These are phyloP conservation scores for Nyctibius grandis DNA, from an alignment of 2,797 vertebrate genomes.

Conservation along the genomic window DNA sequence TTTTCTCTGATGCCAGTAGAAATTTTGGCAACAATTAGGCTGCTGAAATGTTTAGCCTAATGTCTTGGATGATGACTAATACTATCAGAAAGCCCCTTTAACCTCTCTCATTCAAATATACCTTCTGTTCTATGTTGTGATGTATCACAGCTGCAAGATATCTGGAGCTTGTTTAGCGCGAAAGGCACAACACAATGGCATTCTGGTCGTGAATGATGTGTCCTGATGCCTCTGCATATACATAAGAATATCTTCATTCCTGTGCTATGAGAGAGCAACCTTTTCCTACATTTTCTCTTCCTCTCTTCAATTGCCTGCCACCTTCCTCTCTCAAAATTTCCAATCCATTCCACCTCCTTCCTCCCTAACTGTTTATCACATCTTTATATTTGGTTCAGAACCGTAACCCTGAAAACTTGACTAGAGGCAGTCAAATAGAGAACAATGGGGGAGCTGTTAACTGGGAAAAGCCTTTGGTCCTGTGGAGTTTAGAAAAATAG, in stretches of 20 bases:
- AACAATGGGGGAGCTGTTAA: not conserved
- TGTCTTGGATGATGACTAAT: not conserved
- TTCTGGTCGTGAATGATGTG: not conserved
- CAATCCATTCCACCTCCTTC: not conserved
- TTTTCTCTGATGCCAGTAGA: not conserved
- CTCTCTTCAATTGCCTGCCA: not conserved
- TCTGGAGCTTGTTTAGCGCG: not conserved
- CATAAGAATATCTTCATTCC: fast-evolving
- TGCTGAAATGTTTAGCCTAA: not conserved
- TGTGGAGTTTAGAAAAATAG: not conserved
- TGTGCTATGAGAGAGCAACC: not conserved
- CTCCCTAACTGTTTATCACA: not conserved
- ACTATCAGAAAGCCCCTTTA: not conserved
- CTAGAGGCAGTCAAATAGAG: not conserved
- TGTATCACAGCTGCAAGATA: not conserved
- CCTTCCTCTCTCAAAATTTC: not conserved
- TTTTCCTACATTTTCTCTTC: not conserved
- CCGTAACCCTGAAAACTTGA: not conserved
- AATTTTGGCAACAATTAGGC: not conserved
- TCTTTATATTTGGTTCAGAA: not conserved
- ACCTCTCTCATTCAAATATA: not conserved
- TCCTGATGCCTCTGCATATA: not conserved
- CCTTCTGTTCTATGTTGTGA: not conserved
- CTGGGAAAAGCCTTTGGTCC: not conserved
- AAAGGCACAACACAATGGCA: not conserved